Evolutionary conservation across 1,140 invertebrate genomes (phyloP), one percentile per base, ranked within the genome.

Genomic region (Anastrepha ludens): DNA sequence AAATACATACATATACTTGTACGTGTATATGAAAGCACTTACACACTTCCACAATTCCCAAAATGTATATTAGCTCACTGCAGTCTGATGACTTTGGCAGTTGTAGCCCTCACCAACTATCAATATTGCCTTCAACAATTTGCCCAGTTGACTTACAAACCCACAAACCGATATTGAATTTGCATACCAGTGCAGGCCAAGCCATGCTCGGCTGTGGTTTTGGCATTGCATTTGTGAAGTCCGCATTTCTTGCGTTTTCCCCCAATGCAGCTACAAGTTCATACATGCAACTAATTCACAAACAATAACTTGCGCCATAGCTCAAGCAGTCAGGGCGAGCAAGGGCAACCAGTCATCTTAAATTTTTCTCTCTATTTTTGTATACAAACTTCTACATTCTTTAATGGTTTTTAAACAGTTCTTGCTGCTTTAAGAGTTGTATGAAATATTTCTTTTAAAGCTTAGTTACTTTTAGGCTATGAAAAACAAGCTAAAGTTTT

Each of bases 91-190:
- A 44, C 15, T 74, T 74, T 44, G 0, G 41, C 67, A 2, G 11
- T 74, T 41, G 17, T 17, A 44, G 41, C 13, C 15, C n/a, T 4
- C 44, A 47, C 41, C 4, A 50, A n/a, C 41, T 29, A 50, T 29
- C 9, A 3, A 47, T 47, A 47, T 47, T 74, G 41, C n/a, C 15
- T 47, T 11, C 44, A 74, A 74, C 39, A 74, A 50, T 74, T 74
- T 74, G 17, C 2, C 44, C 44, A 50, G 39, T 50, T n/a, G 44
- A 74, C 70, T 50, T 47, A 74, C 39, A 50, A 74, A 50, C 70
- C 13, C 44, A 74, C 70, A 74, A 47, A 74, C 4, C 70, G 70
- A 74, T 47, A 74, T 50, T 74, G 44, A n/a, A 74, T 74, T 74
- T 47, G 44, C 70, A 50, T 47, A 50, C 44, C 29, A 74, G n/a